These are phyloP conservation scores for Melanotaenia parkinsoni DNA, from an alignment of 2,797 vertebrate species.

Conservation along the genomic window DNA sequence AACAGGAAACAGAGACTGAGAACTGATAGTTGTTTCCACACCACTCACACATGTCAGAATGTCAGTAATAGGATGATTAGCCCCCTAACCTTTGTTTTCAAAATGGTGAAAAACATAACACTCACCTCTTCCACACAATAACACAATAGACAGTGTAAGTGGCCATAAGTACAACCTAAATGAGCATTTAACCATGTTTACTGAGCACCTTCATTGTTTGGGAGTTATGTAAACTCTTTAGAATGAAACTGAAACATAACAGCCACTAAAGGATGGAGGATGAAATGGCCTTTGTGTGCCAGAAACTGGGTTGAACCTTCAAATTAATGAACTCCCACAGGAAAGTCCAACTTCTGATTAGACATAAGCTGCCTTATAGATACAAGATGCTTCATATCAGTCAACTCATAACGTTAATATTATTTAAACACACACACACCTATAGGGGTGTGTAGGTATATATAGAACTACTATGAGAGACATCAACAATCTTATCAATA, in stretches of 20 bases:
- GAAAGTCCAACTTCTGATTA: conserved; percentile 17
- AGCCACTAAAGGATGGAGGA: conserved; percentile 13
- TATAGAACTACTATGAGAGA: background rate
- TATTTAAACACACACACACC: no score
- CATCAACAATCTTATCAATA: background rate
- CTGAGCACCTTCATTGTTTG: conserved; percentile 19
- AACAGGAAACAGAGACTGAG: conserved; percentile 82
- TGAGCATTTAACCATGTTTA: conserved; percentile 29
- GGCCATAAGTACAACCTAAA: conserved; percentile 47
- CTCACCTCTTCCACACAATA: conserved; percentile 48
- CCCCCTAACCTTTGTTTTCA: conserved; percentile 63
- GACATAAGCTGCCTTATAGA: background rate
- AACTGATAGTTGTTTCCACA: conserved; percentile 77
- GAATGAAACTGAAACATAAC: conserved; percentile 2
- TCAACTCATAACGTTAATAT: conserved; percentile 1
- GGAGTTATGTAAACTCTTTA: conserved; percentile 13
- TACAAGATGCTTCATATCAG: conserved; percentile 5
- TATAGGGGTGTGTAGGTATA: no score
- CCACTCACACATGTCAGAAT: conserved; percentile 76
- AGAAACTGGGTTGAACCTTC: background rate
- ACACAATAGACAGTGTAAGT: conserved; percentile 36
- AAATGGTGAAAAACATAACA: conserved; percentile 57
- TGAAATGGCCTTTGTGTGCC: conserved; percentile 4
- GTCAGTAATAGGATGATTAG: conserved; percentile 70
- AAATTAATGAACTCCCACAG: conserved; percentile 13